Base-by-base conservation (phyloP, 92 coral and sea anemone species). In the Nematostella vectensis region DNA sequence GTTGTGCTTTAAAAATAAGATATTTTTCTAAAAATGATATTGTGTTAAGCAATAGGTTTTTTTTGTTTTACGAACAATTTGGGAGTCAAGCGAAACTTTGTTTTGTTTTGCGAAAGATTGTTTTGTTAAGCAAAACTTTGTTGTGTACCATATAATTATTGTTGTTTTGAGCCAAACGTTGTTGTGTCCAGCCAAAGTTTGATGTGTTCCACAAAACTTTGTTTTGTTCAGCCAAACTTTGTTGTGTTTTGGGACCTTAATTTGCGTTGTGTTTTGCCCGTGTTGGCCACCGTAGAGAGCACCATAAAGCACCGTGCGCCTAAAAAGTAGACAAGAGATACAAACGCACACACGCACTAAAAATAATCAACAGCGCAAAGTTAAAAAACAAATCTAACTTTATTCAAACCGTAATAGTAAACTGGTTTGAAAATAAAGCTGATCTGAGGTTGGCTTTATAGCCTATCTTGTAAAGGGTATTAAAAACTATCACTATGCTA, bases 271-370 rank as follows among this genome's bases (percentile, higher is more conserved):
- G 40, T 33, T 6, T 33, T 33, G 40, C 40, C 40, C 40, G n/a
- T 33, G 40, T 33, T 6, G 40, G 40, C 40, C 40, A 33, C 40
- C 40, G 40, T 33, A 33, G n/a, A n/a, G n/a, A n/a, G n/a, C n/a
- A n/a, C n/a, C n/a, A n/a, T n/a, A n/a, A n/a, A n/a, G n/a, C n/a
- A n/a, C n/a, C n/a, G n/a, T n/a, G n/a, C n/a, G n/a, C n/a, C n/a
- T n/a, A n/a, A n/a, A n/a, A n/a, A n/a, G n/a, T n/a, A n/a, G n/a
- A n/a, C n/a, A n/a, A n/a, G n/a, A n/a, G n/a, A n/a, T n/a, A n/a
- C n/a, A n/a, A n/a, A n/a, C n/a, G n/a, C n/a, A n/a, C n/a, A n/a
- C n/a, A n/a, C n/a, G n/a, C n/a, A n/a, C n/a, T n/a, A n/a, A n/a
- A n/a, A n/a, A n/a, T n/a, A n/a, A n/a, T n/a, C n/a, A n/a, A n/a